Conservation (phyloP, 2,888 invertebrate genomes). For the Siphonodentalium dalli region DNA sequence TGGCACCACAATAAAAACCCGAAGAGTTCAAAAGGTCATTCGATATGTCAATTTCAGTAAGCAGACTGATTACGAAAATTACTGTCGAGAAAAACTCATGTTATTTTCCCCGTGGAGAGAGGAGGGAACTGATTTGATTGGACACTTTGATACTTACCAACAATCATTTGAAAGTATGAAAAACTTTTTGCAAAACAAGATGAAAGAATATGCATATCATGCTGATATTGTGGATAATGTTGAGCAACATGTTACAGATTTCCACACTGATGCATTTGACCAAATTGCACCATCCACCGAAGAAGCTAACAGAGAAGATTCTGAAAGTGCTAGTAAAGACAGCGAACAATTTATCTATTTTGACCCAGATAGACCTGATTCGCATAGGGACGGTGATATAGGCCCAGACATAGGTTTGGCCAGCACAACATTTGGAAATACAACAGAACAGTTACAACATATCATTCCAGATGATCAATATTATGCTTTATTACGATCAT, state of each 20-base stretch:
- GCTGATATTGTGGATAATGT: background rate
- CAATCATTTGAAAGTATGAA: conserved; percentile 6
- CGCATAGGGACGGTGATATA: conserved; percentile 11
- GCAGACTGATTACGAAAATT: too few species aligned
- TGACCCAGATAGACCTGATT: conserved; percentile 1
- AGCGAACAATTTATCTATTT: too few species aligned
- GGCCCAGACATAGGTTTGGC: conserved; percentile 5
- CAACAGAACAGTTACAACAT: conserved; percentile 15
- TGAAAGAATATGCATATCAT: conserved; percentile 6
- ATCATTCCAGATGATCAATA: conserved; percentile 20
- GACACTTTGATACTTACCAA: conserved; percentile 11
- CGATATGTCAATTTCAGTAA: conserved; percentile 29
- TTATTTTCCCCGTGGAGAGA: conserved; percentile 45
- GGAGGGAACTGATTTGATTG: conserved; percentile 30
- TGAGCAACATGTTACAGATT: too few species aligned
- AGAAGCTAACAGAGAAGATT: background rate
- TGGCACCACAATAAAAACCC: conserved; percentile 6
- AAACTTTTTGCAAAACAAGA: conserved; percentile 5
- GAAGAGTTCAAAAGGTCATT: conserved; percentile 8
- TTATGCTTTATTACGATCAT: background rate
- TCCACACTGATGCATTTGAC: background rate
- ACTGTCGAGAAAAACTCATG: too few species aligned
- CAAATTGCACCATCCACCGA: conserved; percentile 5
- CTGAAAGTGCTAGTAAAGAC: background rate
- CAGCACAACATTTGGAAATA: background rate